phyloP scores from a whole-genome alignment of 1,140 invertebrate species.

The Lepidurus arcticus region DNA sequence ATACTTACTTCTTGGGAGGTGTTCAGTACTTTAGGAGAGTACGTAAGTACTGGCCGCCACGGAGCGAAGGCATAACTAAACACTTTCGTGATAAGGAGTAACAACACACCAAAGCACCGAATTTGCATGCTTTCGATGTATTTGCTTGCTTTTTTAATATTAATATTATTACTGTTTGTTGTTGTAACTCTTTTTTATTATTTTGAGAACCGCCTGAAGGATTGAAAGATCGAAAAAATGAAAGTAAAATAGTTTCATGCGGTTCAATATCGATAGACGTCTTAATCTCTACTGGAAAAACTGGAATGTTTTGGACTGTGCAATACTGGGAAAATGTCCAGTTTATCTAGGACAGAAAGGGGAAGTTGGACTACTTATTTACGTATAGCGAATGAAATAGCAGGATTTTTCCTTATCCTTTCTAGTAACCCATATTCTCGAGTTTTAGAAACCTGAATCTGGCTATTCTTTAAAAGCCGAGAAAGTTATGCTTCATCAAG shows the following conservation, averaged over 20 bases:
- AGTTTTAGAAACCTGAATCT: not conserved
- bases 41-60: not conserved
- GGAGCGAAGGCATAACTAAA: not conserved
- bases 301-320: not conserved
- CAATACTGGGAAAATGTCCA: not conserved
- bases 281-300: not conserved
- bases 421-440: not conserved
- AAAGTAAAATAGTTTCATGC: not conserved
- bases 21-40: not conserved
- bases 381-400: not conserved
- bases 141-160: not conserved
- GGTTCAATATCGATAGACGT: not conserved
- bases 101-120: not conserved
- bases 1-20: too few relatives aligned
- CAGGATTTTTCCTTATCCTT: slow-evolving; percentile 4
- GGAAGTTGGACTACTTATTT: slow-evolving; percentile 13
- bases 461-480: not conserved
- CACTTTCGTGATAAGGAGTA: not conserved
- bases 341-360: not conserved
- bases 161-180: too few relatives aligned
- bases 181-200: too few relatives aligned
- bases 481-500: not conserved
- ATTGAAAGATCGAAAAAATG: not conserved
- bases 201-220: too few relatives aligned
- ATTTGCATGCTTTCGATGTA: not conserved